phyloP scores from a whole-genome alignment of 2,888 invertebrate species.

The Eulithis prunata region DNA sequence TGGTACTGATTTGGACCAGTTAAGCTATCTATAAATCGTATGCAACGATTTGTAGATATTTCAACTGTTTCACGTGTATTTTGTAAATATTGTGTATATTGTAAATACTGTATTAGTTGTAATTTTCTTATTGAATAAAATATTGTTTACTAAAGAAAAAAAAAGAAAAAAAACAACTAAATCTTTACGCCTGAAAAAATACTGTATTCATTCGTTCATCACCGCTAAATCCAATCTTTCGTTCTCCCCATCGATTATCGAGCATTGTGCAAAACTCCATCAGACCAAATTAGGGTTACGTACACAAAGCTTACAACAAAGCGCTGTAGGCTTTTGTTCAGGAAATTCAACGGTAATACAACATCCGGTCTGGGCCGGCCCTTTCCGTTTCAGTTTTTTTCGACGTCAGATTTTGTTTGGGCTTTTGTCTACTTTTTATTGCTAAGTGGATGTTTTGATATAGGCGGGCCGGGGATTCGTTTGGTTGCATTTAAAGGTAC shows the following conservation, averaged over 20 bases:
- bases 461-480: slow-evolving; percentile 24
- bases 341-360: slow-evolving; percentile 64
- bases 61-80: no score
- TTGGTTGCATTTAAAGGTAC: slow-evolving; percentile 1
- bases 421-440: slow-evolving; percentile 36
- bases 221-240: slow-evolving; percentile 28
- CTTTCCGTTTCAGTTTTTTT: slow-evolving; percentile 38
- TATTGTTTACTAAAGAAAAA: no score
- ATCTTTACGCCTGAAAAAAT: slow-evolving; percentile 4
- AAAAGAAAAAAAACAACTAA: not conserved
- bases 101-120: no score
- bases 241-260: slow-evolving; percentile 31
- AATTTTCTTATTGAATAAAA: no score
- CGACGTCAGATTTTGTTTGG: slow-evolving; percentile 32
- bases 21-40: no score
- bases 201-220: slow-evolving; percentile 19
- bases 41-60: no score
- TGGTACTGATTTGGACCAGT: no score
- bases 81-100: no score
- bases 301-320: slow-evolving; percentile 49
- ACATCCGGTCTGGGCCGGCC: slow-evolving; percentile 55
- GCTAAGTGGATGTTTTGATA: slow-evolving; percentile 33
- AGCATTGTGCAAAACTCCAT: slow-evolving; percentile 50
- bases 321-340: slow-evolving; percentile 45
- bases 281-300: slow-evolving; percentile 58